Evolutionary conservation across 2,797 vertebrate species (phyloP), one percentile per base, ranked within the genome.

Genomic region (Bovichtus variegatus): DNA sequence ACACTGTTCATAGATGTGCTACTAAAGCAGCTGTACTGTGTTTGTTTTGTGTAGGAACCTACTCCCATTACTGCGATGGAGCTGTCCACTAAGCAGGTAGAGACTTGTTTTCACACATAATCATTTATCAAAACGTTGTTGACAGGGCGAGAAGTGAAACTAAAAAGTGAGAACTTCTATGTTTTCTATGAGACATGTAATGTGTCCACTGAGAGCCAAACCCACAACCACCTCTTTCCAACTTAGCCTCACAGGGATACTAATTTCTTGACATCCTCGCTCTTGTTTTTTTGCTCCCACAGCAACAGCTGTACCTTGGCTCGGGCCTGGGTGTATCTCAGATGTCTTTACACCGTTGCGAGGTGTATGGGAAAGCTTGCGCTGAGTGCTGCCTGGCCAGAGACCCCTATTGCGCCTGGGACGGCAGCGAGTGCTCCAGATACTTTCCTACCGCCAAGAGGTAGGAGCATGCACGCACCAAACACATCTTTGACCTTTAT

Each of bases 341-440:
- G 94, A 97, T 99, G 86, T 96, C 98, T n/a, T 82, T 99, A 47
- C 98, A 99, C 91, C 97, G 98, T 31, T 99, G 98, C 3, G 97
- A 98, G 71, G 93, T 99, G 73, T 99, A 99, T 41, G 98, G 98
- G 79, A 98, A 97, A 91, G 98, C 98, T 27, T 99, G 98, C 27
- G 98, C 98, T 0, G 98, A 99, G 89, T 99, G 98, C 87, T 99
- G 98, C 89, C 96, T 99, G 44, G 98, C 98, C 11, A 93, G 98
- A 55, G 98, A 99, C 89, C 98, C 98, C 5, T 99, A 99, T 76
- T 99, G 98, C 16, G 98, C 98, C 82, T 99, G 98, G 98, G 98
- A 99, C 19, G 98, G 98, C 53, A 94, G 96, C 0, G 96, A 98
- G 21, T 99, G 98, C 83, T 99, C 98, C 0, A 96, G 98, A 89